Base-by-base conservation (phyloP, 1,140 invertebrate species). In the Mylabris phalerata region DNA sequence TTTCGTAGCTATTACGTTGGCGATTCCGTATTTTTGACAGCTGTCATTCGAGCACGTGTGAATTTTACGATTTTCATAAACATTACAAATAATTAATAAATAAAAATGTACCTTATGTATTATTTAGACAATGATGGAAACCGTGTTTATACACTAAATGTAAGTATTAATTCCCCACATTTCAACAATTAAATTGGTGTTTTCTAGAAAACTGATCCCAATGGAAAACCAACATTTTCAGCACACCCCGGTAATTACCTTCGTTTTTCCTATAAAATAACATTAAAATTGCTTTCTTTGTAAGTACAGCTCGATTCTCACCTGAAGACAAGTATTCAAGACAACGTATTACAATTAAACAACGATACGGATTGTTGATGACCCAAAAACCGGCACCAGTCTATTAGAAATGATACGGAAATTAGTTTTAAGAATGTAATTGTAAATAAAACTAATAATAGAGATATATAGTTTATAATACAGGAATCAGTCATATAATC, bases 301-400 rank as follows among this genome's bases (percentile, higher is more conserved):
- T 32, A 24, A 63, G 82, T 85, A 51, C 71, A 88, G 94, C 95
- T 58, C 84, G 92, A 58, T 98, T 98, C 74, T 95, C 94, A 10
- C 94, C 95, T 0, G 93, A 97, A 77, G 95, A 98, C 70, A 93
- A 94, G 75, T 95, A 90, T 73, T 98, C 95, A 0, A 82, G 88
- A 64, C 86, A 97, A 69, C 81, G 95, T 59, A 86, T 98, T 49
- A 92, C 82, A 1, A 84, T 95, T 40, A 98, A 98, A 75, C 90
- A 90, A 71, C 80, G 95, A 73, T 97, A 93, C 78, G 88, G 88
- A 9, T 76, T 98, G 39, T 77, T 98, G 13, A 78, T 89, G 9
- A 95, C 89, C n/a, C 93, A 95, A 75, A 82, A 89, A 70, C 85
- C 90, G 19, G 81, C 86, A 73, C 84, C 84, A 54, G 76, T 80